phyloP scores from a whole-genome alignment of 2,113 vertebrate species.

The Ceyx melanurus region DNA sequence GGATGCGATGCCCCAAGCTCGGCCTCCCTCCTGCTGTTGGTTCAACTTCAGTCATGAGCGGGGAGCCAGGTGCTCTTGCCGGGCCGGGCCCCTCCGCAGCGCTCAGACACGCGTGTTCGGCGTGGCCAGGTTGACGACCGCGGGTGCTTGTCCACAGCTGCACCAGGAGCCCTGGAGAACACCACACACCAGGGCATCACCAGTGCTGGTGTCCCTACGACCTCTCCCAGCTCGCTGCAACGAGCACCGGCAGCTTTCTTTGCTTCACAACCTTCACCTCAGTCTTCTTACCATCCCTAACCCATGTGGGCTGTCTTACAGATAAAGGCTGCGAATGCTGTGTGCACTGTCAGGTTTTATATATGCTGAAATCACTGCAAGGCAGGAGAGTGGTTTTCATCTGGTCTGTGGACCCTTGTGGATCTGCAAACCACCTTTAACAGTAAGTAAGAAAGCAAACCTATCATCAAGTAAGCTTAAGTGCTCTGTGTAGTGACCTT shows the following conservation, averaged over 20 bases:
- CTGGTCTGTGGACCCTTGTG: rapidly evolving
- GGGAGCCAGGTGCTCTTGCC: rapidly evolving
- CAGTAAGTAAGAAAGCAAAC: background rate
- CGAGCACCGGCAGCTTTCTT: rapidly evolving
- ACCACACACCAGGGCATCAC: rapidly evolving
- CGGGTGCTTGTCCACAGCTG: rapidly evolving
- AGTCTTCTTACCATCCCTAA: rapidly evolving
- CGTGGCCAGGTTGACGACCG: rapidly evolving
- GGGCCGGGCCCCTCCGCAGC: background rate
- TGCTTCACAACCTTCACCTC: rapidly evolving
- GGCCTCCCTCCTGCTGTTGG: background rate
- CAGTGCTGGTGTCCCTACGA: rapidly evolving
- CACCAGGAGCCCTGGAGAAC: background rate
- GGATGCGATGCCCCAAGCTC: background rate
- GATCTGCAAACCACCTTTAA: background rate
- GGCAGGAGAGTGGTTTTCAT: background rate
- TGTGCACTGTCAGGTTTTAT: rapidly evolving
- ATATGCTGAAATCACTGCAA: background rate
- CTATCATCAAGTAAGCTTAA: background rate
- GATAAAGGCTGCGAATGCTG: background rate
- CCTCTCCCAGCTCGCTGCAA: rapidly evolving
- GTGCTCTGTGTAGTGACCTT: background rate
- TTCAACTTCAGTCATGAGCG: background rate
- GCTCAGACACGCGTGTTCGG: background rate
- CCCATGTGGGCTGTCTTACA: rapidly evolving